phyloP scores from a whole-genome alignment of 2,888 invertebrate species.

The Aphrophora alni region DNA sequence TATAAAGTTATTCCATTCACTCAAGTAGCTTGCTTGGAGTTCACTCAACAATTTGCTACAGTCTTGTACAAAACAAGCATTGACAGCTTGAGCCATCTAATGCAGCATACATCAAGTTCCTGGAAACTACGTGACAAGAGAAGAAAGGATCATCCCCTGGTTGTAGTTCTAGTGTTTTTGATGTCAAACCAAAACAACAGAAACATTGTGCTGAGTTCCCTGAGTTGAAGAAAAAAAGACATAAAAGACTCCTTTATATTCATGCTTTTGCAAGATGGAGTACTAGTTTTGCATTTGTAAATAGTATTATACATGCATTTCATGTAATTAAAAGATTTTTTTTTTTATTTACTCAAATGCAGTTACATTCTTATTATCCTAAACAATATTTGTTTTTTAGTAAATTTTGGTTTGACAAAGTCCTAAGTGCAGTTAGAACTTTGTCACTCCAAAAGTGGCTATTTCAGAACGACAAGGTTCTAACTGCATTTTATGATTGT shows the following conservation, averaged over 20 bases:
- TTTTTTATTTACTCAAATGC: neutral
- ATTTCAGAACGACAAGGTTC: neutral
- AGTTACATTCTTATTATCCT: slow-evolving; percentile 9
- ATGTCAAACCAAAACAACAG: slow-evolving; percentile 12
- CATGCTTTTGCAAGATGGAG: slow-evolving; percentile 4
- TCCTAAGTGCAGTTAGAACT: neutral
- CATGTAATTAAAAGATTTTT: neutral
- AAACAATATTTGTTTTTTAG: neutral
- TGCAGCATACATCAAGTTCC: slow-evolving; percentile 7
- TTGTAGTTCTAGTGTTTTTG: slow-evolving; percentile 9
- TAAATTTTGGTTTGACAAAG: neutral
- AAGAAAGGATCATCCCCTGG: neutral
- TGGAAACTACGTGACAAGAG: neutral
- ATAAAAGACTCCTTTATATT: slow-evolving; percentile 2
- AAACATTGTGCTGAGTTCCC: neutral
- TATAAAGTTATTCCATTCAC: neutral
- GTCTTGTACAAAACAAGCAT: neutral
- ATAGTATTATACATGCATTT: slow-evolving; percentile 8
- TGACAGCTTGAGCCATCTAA: neutral
- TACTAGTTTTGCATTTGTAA: neutral
- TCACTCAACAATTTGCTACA: neutral
- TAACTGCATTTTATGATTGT: too few relatives aligned
- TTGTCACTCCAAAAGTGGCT: neutral
- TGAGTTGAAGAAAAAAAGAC: neutral
- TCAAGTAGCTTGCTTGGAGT: neutral